Evolutionary conservation across 2,888 invertebrate species (phyloP).

Genomic region (Diarsia rubi): DNA sequence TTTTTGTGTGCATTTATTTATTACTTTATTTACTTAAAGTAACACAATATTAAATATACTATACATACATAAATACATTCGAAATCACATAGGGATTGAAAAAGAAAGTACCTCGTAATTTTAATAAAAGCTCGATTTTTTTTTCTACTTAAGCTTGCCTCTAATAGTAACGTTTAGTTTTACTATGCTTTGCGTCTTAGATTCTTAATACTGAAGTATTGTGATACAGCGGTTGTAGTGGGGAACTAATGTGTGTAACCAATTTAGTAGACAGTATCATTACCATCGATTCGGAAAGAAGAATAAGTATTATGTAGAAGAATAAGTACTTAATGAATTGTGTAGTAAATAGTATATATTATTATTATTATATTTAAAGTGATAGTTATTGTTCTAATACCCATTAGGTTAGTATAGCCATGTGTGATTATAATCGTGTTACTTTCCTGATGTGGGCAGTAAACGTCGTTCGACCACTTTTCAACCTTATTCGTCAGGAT

Average conservation of each 20-base stretch:
- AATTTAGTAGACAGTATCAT: not conserved
- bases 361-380: not conserved
- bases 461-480: not conserved
- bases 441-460: not conserved
- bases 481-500: not conserved
- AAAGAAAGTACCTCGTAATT: not conserved
- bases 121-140: not conserved
- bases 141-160: not conserved
- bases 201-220: not conserved
- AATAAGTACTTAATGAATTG: not conserved
- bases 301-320: no score
- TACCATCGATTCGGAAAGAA: not conserved
- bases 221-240: not conserved
- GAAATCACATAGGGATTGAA: not conserved
- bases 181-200: not conserved
- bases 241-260: not conserved
- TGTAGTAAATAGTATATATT: not conserved
- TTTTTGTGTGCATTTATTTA: no score
- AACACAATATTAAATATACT: not conserved
- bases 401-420: not conserved
- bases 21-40: not conserved
- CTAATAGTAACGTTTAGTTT: not conserved
- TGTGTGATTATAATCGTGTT: not conserved
- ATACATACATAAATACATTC: not conserved
- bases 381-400: not conserved